phyloP scores from a whole-genome alignment of 1,140 invertebrate species.

The Saccostrea glomerata region DNA sequence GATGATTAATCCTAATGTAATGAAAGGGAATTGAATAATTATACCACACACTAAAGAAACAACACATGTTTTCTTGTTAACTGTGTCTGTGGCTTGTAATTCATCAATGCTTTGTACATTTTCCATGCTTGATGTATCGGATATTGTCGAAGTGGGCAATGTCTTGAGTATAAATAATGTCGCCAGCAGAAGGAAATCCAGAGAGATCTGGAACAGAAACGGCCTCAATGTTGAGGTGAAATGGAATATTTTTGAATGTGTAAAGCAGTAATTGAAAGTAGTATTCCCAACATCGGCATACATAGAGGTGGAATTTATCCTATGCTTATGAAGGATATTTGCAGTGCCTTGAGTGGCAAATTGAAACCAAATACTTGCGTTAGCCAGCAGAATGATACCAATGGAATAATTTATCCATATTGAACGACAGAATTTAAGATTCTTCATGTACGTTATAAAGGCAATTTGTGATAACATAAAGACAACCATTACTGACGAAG shows the following conservation, averaged over 20 bases:
- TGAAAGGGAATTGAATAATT: background rate
- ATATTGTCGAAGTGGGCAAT: background rate
- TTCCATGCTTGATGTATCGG: background rate
- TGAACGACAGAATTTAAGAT: background rate
- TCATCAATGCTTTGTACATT: background rate
- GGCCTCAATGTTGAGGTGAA: background rate
- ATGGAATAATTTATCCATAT: background rate
- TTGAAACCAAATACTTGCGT: background rate
- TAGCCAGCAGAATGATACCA: background rate
- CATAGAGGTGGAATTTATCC: background rate
- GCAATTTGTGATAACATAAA: constrained; percentile 3
- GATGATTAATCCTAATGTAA: background rate
- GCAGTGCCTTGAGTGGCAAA: background rate
- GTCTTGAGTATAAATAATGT: background rate
- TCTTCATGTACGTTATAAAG: background rate
- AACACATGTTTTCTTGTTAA: background rate
- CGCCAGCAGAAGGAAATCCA: background rate
- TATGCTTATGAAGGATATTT: background rate
- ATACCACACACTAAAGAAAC: background rate
- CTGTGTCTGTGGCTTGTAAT: background rate
- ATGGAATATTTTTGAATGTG: background rate
- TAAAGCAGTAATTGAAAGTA: background rate
- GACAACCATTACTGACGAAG: background rate
- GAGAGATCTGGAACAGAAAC: background rate
- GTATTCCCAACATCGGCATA: background rate